phyloP scores from a whole-genome alignment of 2,797 vertebrate species.

The Streptopelia turtur region DNA sequence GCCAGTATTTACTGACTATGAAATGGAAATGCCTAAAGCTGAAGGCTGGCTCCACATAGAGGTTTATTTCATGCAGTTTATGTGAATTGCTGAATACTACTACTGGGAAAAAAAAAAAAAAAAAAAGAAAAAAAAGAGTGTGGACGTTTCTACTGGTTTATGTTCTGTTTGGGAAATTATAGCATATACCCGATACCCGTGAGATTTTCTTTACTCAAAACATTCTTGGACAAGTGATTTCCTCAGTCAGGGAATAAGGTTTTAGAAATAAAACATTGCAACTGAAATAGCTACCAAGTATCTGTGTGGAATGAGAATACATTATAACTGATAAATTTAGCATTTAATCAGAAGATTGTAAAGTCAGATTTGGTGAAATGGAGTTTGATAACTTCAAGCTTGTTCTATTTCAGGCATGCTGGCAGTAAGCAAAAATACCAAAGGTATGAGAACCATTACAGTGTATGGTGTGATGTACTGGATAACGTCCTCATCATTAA shows the following conservation, averaged over 20 bases:
- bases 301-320: not conserved
- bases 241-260: not conserved
- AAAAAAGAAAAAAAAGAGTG: too few relatives aligned
- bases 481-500: not conserved
- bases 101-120: not conserved
- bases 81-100: not conserved
- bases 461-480: fast-evolving
- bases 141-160: constrained; percentile 3
- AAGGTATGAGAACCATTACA: not conserved
- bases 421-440: not conserved
- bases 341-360: constrained; percentile 32
- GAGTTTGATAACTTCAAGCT: not conserved
- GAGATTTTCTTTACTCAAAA: constrained; percentile 10
- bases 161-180: constrained; percentile 24
- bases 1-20: not conserved
- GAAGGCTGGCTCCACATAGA: not conserved
- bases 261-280: constrained; percentile 50
- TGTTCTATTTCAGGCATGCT: not conserved
- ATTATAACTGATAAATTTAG: constrained; percentile 9
- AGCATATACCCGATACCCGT: not conserved
- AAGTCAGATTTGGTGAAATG: not conserved
- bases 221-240: constrained; percentile 4
- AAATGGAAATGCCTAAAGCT: constrained; percentile 1
- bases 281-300: constrained; percentile 13
- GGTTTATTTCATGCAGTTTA: constrained; percentile 9